Conservation (phyloP, 2,797 vertebrate species). For the Scyliorhinus canicula region DNA sequence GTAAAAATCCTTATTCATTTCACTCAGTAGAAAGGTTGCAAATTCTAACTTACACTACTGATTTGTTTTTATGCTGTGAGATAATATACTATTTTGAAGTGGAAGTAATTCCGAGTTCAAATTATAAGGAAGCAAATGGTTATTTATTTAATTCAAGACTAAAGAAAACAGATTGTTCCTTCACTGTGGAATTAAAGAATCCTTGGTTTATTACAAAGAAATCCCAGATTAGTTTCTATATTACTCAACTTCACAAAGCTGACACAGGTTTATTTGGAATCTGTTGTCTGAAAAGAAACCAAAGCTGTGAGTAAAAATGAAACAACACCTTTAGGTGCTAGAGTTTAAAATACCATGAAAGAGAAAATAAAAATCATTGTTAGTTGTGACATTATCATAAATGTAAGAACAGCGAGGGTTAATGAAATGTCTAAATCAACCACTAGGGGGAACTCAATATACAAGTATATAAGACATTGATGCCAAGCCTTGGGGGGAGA, state of each 20-base stretch:
- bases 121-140: neutral
- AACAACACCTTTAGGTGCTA: neutral
- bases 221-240: neutral
- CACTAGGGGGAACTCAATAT: too few relatives aligned
- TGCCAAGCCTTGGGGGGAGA: too few relatives aligned
- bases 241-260: neutral
- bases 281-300: neutral
- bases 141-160: neutral
- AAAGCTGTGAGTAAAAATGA: neutral
- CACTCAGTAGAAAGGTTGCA: neutral
- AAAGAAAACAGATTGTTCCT: neutral
- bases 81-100: neutral
- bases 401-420: too few relatives aligned
- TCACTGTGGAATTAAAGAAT: neutral
- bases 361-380: neutral
- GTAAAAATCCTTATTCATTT: neutral
- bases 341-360: neutral
- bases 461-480: too few relatives aligned
- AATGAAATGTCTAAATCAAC: too few relatives aligned
- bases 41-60: neutral
- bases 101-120: neutral
- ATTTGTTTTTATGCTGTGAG: neutral
- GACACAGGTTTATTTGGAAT: neutral
- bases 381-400: too few relatives aligned
- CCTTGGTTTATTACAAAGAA: neutral